These are phyloP conservation scores for Zele albiditarsus DNA, from an alignment of 2,888 invertebrate genomes.

Conservation along the genomic window DNA sequence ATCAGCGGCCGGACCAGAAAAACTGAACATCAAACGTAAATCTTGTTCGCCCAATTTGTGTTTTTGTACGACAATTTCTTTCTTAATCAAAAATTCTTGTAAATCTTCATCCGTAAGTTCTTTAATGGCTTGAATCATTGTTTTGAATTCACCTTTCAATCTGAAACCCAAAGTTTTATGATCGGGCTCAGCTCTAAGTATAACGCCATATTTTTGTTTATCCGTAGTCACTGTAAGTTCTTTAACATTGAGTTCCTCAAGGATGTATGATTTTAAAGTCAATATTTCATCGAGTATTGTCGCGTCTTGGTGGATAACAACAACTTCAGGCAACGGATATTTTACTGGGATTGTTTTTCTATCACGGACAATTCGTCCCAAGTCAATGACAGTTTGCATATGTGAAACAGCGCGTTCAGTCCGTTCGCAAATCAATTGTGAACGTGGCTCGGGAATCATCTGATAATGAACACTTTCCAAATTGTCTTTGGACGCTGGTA, in stretches of 20 bases:
- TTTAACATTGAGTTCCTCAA: constrained; percentile 94
- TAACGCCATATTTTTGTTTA: constrained; percentile 93
- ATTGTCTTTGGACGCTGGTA: constrained; percentile 74
- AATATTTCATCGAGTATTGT: constrained; percentile 85
- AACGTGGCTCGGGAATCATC: constrained; percentile 86
- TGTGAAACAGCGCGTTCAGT: constrained; percentile 92
- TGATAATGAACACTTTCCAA: constrained; percentile 92
- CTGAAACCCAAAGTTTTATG: constrained; percentile 92
- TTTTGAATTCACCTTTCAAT: constrained; percentile 92
- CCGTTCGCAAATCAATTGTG: constrained; percentile 83
- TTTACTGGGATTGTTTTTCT: constrained; percentile 95
- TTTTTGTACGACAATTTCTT: constrained; percentile 83
- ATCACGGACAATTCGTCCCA: constrained; percentile 94
- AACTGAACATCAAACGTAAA: constrained; percentile 87
- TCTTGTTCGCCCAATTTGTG: constrained; percentile 87
- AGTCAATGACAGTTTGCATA: constrained; percentile 96
- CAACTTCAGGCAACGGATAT: constrained; percentile 95
- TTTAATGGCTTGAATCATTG: constrained; percentile 87
- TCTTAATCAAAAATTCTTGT: constrained; percentile 81
- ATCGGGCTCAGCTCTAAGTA: constrained; percentile 94
- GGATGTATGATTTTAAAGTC: constrained; percentile 87
- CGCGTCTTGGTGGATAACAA: constrained; percentile 92
- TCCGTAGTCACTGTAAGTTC: constrained; percentile 89
- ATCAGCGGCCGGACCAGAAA: constrained; percentile 77
- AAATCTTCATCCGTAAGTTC: constrained; percentile 85